Evolutionary conservation across 64 coral and sea anemone genomes (phyloP), one percentile per base, ranked within the genome.

Genomic region (Stylophora pistillata): DNA sequence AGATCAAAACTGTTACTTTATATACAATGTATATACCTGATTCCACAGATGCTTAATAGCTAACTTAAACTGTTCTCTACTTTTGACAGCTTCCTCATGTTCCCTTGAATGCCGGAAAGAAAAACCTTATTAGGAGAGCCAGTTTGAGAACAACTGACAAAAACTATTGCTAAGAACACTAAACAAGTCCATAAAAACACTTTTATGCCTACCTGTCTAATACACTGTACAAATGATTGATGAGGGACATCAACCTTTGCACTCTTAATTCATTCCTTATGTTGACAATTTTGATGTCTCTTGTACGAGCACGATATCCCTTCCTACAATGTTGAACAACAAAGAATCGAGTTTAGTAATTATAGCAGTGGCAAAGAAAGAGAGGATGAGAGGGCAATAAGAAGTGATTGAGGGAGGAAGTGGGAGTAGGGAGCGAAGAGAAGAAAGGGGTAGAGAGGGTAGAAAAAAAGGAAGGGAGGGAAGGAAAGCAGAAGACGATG

Each of bases 231-330:
- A 96, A 75, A 53, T 96, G 82, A 30, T 87, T 86, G 0, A 93
- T 68, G 27, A 93, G 72, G 10, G 87, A 59, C 52, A 78, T 73
- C 15, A 93, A 70, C 72, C 95, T 92, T 30, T 53, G 72, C 32
- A 74, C 56, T 70, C 92, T 89, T 23, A 96, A 17, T 73, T 96
- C 92, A 75, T 96, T 92, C 57, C 91, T 81, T 34, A 89, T 85
- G 65, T 82, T 90, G 1, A 96, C 77, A 10, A 96, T 91, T 73
- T 63, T 92, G 0, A 90, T 89, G 56, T 96, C 76, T 11, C 80
- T 93, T 23, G 69, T 96, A 7, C 95, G 86, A 56, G 91, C 74
- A 80, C 57, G 55, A 62, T 93, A 96, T 11, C 95, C 95, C 56
- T 88, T 92, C 95, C 95, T 96, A 63, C 57, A 68, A 74, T 13